phyloP scores from a whole-genome alignment of 2,113 vertebrate species.

The Malurus alboscapulatus region DNA sequence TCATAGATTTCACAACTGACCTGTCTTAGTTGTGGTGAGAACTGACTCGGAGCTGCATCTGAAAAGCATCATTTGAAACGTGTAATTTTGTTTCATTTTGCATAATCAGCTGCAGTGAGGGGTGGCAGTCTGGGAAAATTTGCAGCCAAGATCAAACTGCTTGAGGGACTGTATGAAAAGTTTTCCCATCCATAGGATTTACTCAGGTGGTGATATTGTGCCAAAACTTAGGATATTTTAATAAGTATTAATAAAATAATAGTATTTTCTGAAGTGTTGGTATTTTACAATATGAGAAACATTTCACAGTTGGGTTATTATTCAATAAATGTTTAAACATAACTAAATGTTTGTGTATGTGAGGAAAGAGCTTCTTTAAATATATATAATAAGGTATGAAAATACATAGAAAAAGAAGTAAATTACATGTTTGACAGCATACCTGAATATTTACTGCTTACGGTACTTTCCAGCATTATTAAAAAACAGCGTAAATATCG shows the following conservation, averaged over 20 bases:
- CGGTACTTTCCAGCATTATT: conserved; percentile 44
- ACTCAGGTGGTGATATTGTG: fast-evolving
- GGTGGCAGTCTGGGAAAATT: background rate
- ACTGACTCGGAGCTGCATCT: background rate
- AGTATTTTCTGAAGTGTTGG: background rate
- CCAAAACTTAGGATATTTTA: background rate
- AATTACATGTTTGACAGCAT: background rate
- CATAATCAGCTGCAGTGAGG: background rate
- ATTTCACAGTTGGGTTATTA: background rate
- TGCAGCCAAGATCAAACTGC: background rate
- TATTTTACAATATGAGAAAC: background rate
- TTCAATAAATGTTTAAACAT: background rate
- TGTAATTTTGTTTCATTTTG: background rate
- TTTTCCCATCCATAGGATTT: background rate
- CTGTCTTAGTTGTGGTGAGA: background rate
- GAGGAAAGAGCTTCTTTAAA: background rate
- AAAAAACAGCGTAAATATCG: conserved; percentile 26
- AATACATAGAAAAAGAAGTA: background rate
- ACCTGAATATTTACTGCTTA: conserved; percentile 15
- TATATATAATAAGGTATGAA: background rate
- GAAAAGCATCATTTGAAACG: background rate
- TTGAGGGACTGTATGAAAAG: background rate
- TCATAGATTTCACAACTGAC: background rate
- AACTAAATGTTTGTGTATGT: background rate
- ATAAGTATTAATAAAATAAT: background rate